Evolutionary conservation across 2,888 invertebrate genomes (phyloP).

Genomic region (Mimas tiliae): DNA sequence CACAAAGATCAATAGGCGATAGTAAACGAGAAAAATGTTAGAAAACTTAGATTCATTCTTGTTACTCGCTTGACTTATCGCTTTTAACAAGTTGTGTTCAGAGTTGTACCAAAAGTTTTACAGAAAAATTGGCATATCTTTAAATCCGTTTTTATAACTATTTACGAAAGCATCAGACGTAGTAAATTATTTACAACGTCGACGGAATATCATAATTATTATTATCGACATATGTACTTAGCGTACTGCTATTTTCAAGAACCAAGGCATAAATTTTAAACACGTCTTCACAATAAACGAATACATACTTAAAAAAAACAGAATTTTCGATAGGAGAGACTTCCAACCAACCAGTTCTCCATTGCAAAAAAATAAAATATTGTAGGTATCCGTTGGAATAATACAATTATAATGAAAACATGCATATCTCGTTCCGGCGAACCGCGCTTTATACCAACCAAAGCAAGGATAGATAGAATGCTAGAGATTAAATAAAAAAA

Average conservation of each 20-base stretch:
- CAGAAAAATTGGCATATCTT: neutral
- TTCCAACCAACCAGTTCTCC: neutral
- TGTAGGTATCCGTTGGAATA: neutral
- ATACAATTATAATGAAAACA: neutral
- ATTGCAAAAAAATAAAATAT: neutral
- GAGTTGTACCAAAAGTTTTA: neutral
- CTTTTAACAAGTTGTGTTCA: neutral
- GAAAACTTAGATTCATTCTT: slow-evolving; percentile 5
- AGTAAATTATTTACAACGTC: too few relatives aligned
- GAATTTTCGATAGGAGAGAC: neutral
- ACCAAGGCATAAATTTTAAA: too few relatives aligned
- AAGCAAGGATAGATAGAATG: too few relatives aligned
- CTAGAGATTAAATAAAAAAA: too few relatives aligned
- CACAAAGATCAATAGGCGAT: slow-evolving; percentile 5
- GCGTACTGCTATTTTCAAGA: too few relatives aligned
- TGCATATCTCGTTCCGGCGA: neutral
- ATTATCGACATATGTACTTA: too few relatives aligned
- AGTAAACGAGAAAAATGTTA: slow-evolving; percentile 9
- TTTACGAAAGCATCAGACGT: too few relatives aligned
- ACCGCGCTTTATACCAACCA: too few relatives aligned
- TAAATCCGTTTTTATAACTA: too few relatives aligned
- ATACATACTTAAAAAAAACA: too few relatives aligned
- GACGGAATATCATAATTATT: too few relatives aligned
- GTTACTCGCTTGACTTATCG: neutral
- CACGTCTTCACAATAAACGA: too few relatives aligned